Percentiles rank a stretch among this genome's conserved stretches.
Conservation (phyloP, 2,888 invertebrate genomes). For the Onthophagus sagittarius region DNA sequence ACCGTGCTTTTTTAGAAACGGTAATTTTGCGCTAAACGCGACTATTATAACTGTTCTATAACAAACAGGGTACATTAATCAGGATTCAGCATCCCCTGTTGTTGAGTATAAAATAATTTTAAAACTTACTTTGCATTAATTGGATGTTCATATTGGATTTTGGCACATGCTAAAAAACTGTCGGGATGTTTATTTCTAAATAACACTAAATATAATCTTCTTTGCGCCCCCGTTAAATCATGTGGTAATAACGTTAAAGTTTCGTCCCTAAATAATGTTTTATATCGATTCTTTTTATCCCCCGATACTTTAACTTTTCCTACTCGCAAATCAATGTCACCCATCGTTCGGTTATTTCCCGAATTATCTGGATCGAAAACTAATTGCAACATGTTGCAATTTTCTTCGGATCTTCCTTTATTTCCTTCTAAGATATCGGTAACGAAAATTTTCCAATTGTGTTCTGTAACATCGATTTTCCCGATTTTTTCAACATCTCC, state of each 20-base stretch:
- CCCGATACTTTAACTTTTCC: constrained; percentile 72
- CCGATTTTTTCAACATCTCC: constrained; percentile 52
- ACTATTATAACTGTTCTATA: too few relatives aligned
- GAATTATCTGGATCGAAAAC: constrained; percentile 79
- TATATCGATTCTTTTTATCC: constrained; percentile 54
- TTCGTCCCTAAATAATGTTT: constrained; percentile 64
- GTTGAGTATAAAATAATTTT: too few relatives aligned
- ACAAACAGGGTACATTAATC: too few relatives aligned
- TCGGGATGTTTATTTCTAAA: constrained; percentile 74
- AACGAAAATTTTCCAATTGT: constrained; percentile 85
- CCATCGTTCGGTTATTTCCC: constrained; percentile 60
- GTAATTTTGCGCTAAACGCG: too few relatives aligned
- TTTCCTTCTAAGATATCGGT: constrained; percentile 82
- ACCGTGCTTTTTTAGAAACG: too few relatives aligned
- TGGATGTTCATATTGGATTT: constrained; percentile 65
- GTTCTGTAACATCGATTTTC: constrained; percentile 60
- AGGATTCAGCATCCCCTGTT: too few relatives aligned
- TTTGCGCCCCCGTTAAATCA: constrained; percentile 70
- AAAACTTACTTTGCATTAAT: constrained; percentile 65
- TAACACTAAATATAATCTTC: constrained; percentile 76
- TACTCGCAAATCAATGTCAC: constrained; percentile 73
- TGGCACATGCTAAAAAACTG: constrained; percentile 78
- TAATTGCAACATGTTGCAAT: constrained; percentile 80
- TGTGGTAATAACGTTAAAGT: constrained; percentile 66
- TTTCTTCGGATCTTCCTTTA: constrained; percentile 65